Percentiles rank a stretch among this genome's conserved stretches.
phyloP scores from a whole-genome alignment of 2,797 vertebrate species.

The Staurois parvus region DNA sequence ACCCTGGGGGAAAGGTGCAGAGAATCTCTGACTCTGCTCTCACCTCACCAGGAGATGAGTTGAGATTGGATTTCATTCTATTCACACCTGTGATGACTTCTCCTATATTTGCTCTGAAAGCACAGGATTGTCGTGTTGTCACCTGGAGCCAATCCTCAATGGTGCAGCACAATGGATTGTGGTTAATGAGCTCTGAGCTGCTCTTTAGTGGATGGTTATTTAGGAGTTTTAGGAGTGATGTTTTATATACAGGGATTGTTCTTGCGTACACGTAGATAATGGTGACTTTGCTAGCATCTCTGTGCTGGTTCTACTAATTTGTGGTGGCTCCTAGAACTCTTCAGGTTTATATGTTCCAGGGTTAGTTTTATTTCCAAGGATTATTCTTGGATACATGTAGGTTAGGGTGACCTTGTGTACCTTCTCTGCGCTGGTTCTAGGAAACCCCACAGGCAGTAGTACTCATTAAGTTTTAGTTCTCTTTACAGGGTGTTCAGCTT shows the following conservation, averaged over 20 bases:
- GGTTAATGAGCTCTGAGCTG: not conserved
- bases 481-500: too few species aligned
- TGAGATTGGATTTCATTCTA: not conserved
- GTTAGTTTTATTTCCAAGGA: too few species aligned
- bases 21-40: constrained; percentile 4
- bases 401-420: too few species aligned
- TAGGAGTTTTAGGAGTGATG: not conserved
- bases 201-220: not conserved
- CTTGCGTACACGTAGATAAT: not conserved
- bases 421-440: too few species aligned
- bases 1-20: not conserved
- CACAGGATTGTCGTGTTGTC: not conserved
- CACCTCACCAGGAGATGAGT: not conserved
- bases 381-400: too few species aligned
- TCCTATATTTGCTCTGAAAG: constrained; percentile 6
- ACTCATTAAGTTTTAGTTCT: too few species aligned
- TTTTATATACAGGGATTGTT: too few species aligned
- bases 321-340: not conserved
- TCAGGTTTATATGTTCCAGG: not conserved
- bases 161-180: not conserved
- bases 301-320: not conserved
- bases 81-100: constrained; percentile 36
- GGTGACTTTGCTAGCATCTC: not conserved
- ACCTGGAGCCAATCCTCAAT: not conserved
- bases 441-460: too few species aligned